These are phyloP conservation scores for Microplitis deprimator DNA, from an alignment of 2,888 invertebrate species.

Conservation along the genomic window DNA sequence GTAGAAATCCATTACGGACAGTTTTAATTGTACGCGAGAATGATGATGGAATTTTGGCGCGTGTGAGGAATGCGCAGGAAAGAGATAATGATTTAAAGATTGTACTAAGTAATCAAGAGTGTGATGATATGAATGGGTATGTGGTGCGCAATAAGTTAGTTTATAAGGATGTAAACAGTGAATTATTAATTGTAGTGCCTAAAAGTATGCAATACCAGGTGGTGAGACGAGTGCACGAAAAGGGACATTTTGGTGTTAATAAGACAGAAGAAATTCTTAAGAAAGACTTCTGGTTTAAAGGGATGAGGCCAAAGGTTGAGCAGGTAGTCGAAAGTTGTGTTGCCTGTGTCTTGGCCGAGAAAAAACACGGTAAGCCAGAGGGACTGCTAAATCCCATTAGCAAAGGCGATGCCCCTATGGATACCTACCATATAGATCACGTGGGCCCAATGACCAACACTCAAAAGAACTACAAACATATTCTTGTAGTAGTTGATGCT, in stretches of 20 bases:
- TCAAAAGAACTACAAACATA: constrained; percentile 36
- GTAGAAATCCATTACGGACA: background rate
- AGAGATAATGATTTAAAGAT: background rate
- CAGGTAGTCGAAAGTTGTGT: background rate
- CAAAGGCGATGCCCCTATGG: constrained; percentile 30
- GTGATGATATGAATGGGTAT: background rate
- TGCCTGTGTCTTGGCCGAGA: background rate
- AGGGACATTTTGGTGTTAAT: background rate
- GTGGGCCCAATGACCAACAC: constrained; percentile 24
- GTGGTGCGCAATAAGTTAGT: background rate
- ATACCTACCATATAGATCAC: constrained; percentile 41
- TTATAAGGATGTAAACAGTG: background rate
- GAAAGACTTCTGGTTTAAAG: background rate
- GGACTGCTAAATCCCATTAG: constrained; percentile 8
- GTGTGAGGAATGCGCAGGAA: background rate
- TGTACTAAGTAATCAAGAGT: background rate
- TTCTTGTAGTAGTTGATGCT: constrained; percentile 38
- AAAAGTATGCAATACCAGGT: background rate
- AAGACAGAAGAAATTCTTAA: background rate
- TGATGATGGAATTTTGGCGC: background rate
- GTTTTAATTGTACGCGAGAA: background rate
- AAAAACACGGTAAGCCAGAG: background rate
- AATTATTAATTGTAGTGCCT: background rate
- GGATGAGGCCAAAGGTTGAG: background rate
- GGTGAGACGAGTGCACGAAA: background rate